A percentile compares a stretch with the other conserved stretches of the same genome.
Conservation (phyloP, 1,140 invertebrate genomes). For the Leguminivora glycinivorella region DNA sequence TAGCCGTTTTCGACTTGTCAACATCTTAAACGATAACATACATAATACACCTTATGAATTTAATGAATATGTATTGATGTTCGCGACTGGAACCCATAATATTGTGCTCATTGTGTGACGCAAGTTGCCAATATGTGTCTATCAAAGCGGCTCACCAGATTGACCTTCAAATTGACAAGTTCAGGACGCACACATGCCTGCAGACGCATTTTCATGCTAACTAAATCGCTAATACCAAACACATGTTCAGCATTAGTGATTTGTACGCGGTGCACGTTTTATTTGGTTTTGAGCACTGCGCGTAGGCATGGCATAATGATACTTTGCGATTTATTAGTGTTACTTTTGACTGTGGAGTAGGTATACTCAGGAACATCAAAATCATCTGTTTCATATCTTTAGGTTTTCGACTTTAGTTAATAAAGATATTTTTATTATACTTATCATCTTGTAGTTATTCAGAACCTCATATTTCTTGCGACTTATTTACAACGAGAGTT, state of each 20-base stretch:
- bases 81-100: not conserved
- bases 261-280: conserved; percentile 29
- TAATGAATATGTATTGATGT: not conserved
- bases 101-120: not conserved
- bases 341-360: not conserved
- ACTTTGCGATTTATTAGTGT: conserved; percentile 11
- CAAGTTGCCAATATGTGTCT: conserved; percentile 16
- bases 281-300: not conserved
- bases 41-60: not conserved
- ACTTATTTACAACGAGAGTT: no score
- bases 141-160: conserved; percentile 6
- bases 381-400: not conserved
- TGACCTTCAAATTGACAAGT: conserved; percentile 38
- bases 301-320: conserved; percentile 20
- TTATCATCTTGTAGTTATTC: no score
- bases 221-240: conserved; percentile 42
- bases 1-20: no score
- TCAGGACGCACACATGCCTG: conserved; percentile 36
- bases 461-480: no score
- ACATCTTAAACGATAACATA: no score
- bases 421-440: no score
- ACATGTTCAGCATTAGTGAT: conserved; percentile 37
- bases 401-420: no score
- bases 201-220: conserved; percentile 31
- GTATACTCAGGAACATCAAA: not conserved